These are phyloP conservation scores for Diadema setosum DNA, from an alignment of 35 echinoderm and acorn worm species.

Conservation along the genomic window DNA sequence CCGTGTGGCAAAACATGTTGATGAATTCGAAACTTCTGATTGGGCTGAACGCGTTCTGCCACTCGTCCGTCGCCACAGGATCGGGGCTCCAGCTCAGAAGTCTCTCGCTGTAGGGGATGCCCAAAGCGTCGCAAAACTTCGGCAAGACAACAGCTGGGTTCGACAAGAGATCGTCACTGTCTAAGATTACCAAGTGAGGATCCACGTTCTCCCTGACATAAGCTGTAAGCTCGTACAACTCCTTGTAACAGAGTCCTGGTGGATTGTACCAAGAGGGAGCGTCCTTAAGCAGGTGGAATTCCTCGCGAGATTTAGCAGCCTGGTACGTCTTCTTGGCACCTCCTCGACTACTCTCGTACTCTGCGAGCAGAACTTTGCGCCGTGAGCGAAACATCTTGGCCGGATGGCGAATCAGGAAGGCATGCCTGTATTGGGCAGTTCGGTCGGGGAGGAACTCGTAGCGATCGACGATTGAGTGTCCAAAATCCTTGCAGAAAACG, in stretches of 20 bases:
- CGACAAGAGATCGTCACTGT: constrained; percentile 33
- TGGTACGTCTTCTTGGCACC: not conserved
- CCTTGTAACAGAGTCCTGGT: not conserved
- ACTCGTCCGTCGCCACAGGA: no score
- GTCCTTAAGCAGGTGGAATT: not conserved
- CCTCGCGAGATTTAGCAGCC: not conserved
- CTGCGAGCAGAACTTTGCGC: constrained; percentile 4
- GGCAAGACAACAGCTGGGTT: constrained; percentile 23
- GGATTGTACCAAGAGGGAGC: not conserved
- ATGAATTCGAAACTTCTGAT: no score
- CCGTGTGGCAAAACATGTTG: no score
- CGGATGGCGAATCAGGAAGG: constrained; percentile 55
- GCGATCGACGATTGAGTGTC: no score
- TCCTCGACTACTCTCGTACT: not conserved
- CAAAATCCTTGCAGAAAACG: no score
- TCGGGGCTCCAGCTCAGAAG: constrained; percentile 50
- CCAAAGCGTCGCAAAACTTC: not conserved
- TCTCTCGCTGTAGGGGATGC: constrained; percentile 10
- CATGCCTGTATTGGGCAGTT: no score
- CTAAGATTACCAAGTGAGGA: constrained; percentile 19
- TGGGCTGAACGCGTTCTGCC: no score
- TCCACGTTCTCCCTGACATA: constrained; percentile 20
- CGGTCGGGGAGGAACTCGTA: no score
- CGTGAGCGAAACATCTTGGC: constrained; percentile 18
- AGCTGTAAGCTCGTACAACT: not conserved